phyloP scores from a whole-genome alignment of 37 sponge, comb jelly and placozoan species.

The Beroe ovata region DNA sequence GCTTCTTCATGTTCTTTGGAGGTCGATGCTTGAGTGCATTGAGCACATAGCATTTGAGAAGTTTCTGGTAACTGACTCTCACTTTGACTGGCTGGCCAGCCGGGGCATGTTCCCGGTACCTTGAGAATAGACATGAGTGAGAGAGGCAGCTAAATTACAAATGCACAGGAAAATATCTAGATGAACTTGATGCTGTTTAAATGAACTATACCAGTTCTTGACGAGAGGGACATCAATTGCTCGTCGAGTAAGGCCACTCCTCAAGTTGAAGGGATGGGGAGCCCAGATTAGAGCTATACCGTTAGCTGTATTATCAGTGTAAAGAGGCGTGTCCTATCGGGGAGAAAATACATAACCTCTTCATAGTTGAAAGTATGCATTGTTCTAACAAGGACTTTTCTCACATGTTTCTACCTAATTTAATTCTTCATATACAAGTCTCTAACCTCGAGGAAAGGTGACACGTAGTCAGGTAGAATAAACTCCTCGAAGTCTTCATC shows the following conservation, averaged over 20 bases:
- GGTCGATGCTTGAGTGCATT: constrained; percentile 94
- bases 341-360: too few relatives aligned
- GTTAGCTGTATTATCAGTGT: constrained; percentile 98
- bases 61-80: constrained; percentile 97
- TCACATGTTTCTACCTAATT: too few relatives aligned
- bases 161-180: too few relatives aligned
- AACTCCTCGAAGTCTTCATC: constrained; percentile 90
- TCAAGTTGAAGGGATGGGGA: constrained; percentile 94
- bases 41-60: constrained; percentile 93
- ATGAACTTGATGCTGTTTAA: too few relatives aligned
- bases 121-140: constrained; percentile 15
- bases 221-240: constrained; percentile 94
- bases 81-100: constrained; percentile 96
- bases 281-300: constrained; percentile 98
- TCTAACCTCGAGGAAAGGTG: constrained; percentile 79
- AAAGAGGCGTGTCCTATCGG: constrained; percentile 86
- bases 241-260: constrained; percentile 89
- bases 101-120: constrained; percentile 96
- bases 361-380: too few relatives aligned
- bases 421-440: too few relatives aligned
- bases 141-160: too few relatives aligned
- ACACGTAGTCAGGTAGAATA: constrained; percentile 80
- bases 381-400: too few relatives aligned
- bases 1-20: constrained; percentile 96
- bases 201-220: constrained; percentile 87